phyloP scores from a whole-genome alignment of 2,113 vertebrate genomes.

The Larimichthys polyactis region DNA sequence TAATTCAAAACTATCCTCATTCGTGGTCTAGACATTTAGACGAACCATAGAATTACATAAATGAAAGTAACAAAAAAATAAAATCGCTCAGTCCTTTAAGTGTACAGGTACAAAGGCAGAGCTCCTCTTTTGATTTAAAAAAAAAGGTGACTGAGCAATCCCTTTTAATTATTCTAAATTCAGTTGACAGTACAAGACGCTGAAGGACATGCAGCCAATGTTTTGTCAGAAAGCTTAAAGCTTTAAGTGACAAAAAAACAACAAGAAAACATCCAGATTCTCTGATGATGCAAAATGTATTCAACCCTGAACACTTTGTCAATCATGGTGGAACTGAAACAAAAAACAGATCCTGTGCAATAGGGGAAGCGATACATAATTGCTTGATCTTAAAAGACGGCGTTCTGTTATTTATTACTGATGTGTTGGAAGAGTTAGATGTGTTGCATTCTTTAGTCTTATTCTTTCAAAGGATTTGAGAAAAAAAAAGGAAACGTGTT shows the following conservation, averaged over 20 bases:
- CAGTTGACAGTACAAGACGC: background rate
- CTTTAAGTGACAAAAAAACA: background rate
- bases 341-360: conserved; percentile 21
- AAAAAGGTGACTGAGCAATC: conserved; percentile 37
- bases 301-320: conserved; percentile 46
- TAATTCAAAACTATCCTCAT: background rate
- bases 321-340: conserved; percentile 25
- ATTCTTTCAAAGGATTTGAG: conserved; percentile 57
- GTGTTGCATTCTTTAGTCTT: conserved; percentile 55
- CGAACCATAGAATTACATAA: background rate
- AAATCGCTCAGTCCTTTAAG: background rate
- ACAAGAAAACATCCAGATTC: background rate
- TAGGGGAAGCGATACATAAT: conserved; percentile 25
- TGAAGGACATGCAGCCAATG: background rate
- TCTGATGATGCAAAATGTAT: conserved; percentile 33
- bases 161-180: conserved; percentile 57
- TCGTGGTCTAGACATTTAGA: background rate
- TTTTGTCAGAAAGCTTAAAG: background rate
- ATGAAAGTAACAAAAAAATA: background rate
- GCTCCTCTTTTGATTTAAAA: background rate
- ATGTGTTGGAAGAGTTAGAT: conserved; percentile 34
- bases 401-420: conserved; percentile 20
- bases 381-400: conserved; percentile 44
- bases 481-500: conserved; percentile 26
- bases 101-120: too few relatives aligned